Percentiles rank a stretch among this genome's conserved stretches.
These are phyloP conservation scores for Lophius piscatorius DNA, from an alignment of 2,113 vertebrate genomes.

Conservation along the genomic window DNA sequence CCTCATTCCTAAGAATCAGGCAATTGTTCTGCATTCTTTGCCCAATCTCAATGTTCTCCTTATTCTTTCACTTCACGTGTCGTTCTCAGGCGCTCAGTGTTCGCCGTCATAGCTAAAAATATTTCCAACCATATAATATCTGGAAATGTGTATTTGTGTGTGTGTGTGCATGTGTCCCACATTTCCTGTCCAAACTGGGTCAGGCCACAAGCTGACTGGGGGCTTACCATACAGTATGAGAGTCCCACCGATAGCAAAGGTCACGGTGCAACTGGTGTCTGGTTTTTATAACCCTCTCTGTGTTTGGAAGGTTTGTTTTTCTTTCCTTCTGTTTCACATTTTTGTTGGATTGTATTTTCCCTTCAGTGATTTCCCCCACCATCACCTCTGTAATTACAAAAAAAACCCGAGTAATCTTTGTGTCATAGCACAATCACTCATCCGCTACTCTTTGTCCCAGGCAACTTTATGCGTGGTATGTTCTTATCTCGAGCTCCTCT, in stretches of 20 bases:
- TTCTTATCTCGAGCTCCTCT: conserved; percentile 40
- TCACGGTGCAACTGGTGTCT: conserved; percentile 58
- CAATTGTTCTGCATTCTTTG: conserved; percentile 1
- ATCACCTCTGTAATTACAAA: background rate
- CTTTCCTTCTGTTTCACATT: conserved; percentile 23
- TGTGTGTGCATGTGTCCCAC: conserved; percentile 52
- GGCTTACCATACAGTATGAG: conserved; percentile 47
- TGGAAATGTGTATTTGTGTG: conserved; percentile 39
- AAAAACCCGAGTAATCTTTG: background rate
- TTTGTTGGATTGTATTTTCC: background rate
- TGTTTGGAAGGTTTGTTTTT: conserved; percentile 28
- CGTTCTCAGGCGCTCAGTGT: conserved; percentile 41
- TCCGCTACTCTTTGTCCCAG: conserved; percentile 1
- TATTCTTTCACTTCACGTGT: conserved; percentile 16
- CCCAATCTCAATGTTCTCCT: conserved; percentile 12
- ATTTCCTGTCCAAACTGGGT: conserved; percentile 71
- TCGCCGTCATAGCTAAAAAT: conserved; percentile 70
- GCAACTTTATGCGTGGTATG: conserved; percentile 18
- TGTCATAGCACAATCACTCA: background rate
- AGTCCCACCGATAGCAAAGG: conserved; percentile 60
- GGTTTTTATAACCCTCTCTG: conserved; percentile 28
- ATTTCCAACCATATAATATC: conserved; percentile 68
- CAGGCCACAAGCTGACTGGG: conserved; percentile 63
- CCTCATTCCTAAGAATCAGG: conserved; percentile 1
- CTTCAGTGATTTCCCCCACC: background rate